These are phyloP conservation scores for Argya squamiceps DNA, from an alignment of 2,797 vertebrate genomes.

Conservation along the genomic window DNA sequence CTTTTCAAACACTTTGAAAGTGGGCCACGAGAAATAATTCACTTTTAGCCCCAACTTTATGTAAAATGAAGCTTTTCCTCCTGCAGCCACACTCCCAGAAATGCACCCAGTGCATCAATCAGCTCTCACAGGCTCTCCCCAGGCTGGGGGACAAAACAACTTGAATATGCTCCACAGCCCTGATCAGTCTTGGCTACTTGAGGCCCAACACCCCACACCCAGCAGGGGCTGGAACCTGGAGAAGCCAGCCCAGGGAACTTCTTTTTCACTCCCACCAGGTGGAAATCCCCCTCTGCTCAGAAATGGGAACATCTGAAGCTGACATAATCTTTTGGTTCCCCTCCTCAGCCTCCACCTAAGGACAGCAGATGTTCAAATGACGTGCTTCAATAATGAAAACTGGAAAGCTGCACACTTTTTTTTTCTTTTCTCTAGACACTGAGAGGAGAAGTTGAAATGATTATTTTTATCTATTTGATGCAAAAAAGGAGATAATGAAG, in stretches of 20 bases:
- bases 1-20: background rate
- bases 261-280: background rate
- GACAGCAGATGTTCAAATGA: background rate
- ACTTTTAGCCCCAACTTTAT: background rate
- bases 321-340: background rate
- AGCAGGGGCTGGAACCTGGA: background rate
- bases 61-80: background rate
- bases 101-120: background rate
- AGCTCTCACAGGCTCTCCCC: background rate
- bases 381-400: background rate
- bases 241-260: background rate
- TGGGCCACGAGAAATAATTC: background rate
- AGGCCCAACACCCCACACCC: background rate
- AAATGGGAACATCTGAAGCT: background rate
- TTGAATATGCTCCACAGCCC: background rate
- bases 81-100: background rate
- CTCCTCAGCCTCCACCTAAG: background rate
- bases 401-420: background rate
- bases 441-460: background rate
- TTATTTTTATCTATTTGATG: background rate
- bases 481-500: background rate
- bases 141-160: background rate
- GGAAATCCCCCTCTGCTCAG: background rate
- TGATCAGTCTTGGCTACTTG: background rate
- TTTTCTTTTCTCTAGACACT: background rate